A percentile compares a stretch with the other conserved stretches of the same genome.
Evolutionary conservation across 1,140 invertebrate genomes (phyloP).

Genomic region (Drosophila carrolli): DNA sequence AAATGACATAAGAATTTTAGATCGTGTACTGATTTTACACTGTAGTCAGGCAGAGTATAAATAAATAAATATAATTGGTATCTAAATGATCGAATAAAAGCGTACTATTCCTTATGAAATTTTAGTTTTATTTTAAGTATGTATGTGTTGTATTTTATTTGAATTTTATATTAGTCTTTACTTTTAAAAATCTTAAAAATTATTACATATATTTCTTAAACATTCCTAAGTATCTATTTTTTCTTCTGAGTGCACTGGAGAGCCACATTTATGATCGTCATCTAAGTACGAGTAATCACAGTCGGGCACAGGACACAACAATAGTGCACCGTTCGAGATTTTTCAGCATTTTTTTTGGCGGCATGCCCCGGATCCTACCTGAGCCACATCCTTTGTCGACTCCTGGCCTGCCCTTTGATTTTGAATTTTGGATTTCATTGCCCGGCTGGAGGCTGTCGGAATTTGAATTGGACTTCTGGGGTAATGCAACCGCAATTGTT

Average conservation of each 20-base stretch:
- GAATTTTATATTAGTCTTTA: no score
- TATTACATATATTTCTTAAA: no score
- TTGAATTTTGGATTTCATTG: constrained; percentile 61
- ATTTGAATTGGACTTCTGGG: constrained; percentile 48
- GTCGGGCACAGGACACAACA: constrained; percentile 54
- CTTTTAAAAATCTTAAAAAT: no score
- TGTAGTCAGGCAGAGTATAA: no score
- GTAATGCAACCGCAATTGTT: constrained; percentile 81
- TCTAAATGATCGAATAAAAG: no score
- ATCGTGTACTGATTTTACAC: no score
- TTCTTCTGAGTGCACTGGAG: constrained; percentile 31
- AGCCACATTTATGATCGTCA: constrained; percentile 42
- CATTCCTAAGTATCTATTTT: no score
- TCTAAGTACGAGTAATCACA: constrained; percentile 65
- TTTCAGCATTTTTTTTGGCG: constrained; percentile 62
- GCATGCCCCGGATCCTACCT: constrained; percentile 63
- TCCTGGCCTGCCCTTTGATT: constrained; percentile 60
- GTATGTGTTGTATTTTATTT: no score
- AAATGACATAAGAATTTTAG: no score
- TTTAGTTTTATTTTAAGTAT: no score
- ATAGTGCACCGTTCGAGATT: constrained; percentile 69
- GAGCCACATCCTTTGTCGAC: constrained; percentile 60
- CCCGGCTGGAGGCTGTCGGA: constrained; percentile 43
- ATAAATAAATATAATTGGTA: no score
- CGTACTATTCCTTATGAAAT: no score